Conservation (phyloP, 2,888 invertebrate species). For the Leptogaster cylindrica region DNA sequence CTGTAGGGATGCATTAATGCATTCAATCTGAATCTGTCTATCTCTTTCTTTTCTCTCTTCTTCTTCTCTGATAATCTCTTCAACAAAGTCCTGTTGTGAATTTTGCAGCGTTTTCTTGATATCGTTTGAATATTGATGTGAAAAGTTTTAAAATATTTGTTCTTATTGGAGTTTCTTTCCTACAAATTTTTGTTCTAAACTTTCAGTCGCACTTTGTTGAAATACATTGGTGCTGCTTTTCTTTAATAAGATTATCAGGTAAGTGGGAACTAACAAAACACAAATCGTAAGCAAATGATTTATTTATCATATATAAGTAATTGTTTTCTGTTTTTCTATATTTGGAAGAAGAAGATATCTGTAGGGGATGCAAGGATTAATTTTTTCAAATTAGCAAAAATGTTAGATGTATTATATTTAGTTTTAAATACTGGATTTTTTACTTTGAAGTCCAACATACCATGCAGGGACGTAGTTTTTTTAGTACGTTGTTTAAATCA, state of each 20-base stretch:
- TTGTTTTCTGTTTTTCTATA: no score
- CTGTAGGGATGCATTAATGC: slow-evolving; percentile 6
- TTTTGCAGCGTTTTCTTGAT: slow-evolving; percentile 29
- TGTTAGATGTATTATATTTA: no score
- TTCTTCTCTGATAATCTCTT: slow-evolving; percentile 30
- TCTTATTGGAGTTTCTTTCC: slow-evolving; percentile 20
- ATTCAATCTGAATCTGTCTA: slow-evolving; percentile 18
- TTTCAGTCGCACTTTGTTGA: slow-evolving; percentile 34
- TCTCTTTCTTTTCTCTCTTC: slow-evolving; percentile 12
- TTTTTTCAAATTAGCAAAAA: no score
- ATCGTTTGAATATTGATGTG: slow-evolving; percentile 25
- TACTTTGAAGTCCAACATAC: no score
- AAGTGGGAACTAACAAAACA: slow-evolving; percentile 4
- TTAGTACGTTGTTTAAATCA: no score
- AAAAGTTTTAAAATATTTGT: slow-evolving; percentile 25
- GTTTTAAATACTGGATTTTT: no score
- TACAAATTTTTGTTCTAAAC: slow-evolving; percentile 34
- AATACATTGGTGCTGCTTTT: slow-evolving; percentile 26
- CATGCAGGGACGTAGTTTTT: no score
- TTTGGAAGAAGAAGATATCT: no score
- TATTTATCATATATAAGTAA: no score
- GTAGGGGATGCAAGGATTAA: no score
- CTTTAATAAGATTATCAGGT: slow-evolving; percentile 22
- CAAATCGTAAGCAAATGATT: no score
- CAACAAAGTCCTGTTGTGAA: slow-evolving; percentile 9